These are phyloP conservation scores for Orycteropus afer DNA, from an alignment of 2,113 vertebrate genomes.

Conservation along the genomic window DNA sequence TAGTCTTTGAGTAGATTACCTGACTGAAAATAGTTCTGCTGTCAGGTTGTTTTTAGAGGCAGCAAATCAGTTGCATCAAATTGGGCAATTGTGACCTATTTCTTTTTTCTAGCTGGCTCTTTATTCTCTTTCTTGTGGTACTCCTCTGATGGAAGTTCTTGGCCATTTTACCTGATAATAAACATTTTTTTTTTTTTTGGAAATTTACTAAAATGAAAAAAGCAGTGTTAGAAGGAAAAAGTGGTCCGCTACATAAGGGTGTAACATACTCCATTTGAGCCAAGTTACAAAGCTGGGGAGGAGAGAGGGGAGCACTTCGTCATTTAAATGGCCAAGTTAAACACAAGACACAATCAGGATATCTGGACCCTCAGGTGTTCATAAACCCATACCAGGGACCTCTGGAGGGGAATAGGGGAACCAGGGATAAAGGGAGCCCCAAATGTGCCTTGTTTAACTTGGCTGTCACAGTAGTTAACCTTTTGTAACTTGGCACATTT, in stretches of 20 bases:
- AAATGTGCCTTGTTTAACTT: slow-evolving; percentile 78
- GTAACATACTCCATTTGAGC: slow-evolving; percentile 65
- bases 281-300: slow-evolving; percentile 60
- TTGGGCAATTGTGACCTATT: slow-evolving; percentile 83
- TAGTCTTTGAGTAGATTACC: slow-evolving; percentile 61
- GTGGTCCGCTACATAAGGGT: slow-evolving; percentile 41
- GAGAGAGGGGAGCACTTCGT: slow-evolving; percentile 51
- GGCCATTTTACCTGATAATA: slow-evolving; percentile 77
- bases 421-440: slow-evolving; percentile 53
- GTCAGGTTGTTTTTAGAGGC: slow-evolving; percentile 61
- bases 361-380: slow-evolving; percentile 66
- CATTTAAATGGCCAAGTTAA: slow-evolving; percentile 74
- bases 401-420: slow-evolving; percentile 53
- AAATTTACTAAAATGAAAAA: slow-evolving; percentile 40
- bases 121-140: slow-evolving; percentile 77
- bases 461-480: slow-evolving; percentile 73
- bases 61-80: slow-evolving; percentile 80
- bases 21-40: slow-evolving; percentile 78
- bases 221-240: slow-evolving; percentile 70
- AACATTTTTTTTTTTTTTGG: slow-evolving; percentile 40
- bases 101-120: slow-evolving; percentile 78
- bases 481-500: slow-evolving; percentile 81
- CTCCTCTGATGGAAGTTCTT: slow-evolving; percentile 68
- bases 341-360: slow-evolving; percentile 50
- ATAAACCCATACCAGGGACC: slow-evolving; percentile 58